Evolutionary conservation across 1,140 invertebrate genomes (phyloP).

Genomic region (Drosophila leontia): DNA sequence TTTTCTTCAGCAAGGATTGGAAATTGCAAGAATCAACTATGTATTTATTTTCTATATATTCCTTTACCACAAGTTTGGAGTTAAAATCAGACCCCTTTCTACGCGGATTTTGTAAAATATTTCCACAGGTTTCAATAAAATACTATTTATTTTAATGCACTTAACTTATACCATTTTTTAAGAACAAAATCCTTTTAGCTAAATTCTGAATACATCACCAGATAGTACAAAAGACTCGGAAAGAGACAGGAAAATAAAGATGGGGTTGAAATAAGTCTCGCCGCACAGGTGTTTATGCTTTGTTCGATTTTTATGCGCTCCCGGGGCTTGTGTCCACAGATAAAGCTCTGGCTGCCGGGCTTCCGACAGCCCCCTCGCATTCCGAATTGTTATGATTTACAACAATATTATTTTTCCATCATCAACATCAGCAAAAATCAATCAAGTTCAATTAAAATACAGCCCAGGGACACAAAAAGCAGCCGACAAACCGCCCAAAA

Average conservation of each 20-base stretch:
- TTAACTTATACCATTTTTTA: neutral
- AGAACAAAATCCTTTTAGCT: neutral
- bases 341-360: constrained; percentile 12
- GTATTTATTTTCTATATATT: neutral
- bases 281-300: constrained; percentile 47
- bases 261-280: neutral
- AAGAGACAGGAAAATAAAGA: neutral
- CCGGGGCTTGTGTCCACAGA: constrained; percentile 20
- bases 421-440: constrained; percentile 81
- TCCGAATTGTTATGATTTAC: constrained; percentile 70
- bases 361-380: neutral
- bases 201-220: neutral
- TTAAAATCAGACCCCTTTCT: neutral
- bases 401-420: constrained; percentile 83
- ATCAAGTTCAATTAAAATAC: constrained; percentile 81
- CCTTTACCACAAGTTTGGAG: too few relatives aligned
- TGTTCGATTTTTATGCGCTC: constrained; percentile 29
- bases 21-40: neutral
- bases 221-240: neutral
- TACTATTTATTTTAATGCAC: neutral
- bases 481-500: constrained; percentile 20
- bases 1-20: neutral
- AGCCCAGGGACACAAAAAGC: constrained; percentile 55
- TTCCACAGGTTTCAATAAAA: neutral
- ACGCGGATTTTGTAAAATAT: neutral